These are phyloP conservation scores for Saccostrea glomerata DNA, from an alignment of 1,140 invertebrate species.

Conservation along the genomic window DNA sequence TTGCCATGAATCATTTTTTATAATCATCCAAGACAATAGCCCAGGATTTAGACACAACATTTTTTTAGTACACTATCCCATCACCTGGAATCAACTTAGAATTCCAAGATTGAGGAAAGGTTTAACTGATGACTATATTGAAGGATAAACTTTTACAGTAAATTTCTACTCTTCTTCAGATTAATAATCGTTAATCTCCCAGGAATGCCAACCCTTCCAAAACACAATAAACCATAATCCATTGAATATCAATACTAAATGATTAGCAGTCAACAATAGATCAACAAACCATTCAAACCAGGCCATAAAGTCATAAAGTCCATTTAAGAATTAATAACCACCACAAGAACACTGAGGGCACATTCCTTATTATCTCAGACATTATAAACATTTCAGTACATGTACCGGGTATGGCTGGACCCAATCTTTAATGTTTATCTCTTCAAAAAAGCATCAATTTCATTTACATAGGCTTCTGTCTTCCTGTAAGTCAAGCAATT, in stretches of 20 bases:
- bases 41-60: background rate
- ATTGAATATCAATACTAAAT: conserved; percentile 2
- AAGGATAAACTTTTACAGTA: background rate
- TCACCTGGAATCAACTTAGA: background rate
- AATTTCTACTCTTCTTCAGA: background rate
- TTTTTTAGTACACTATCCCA: background rate
- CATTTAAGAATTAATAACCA: conserved; percentile 9
- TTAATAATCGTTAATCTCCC: background rate
- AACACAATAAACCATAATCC: conserved; percentile 18
- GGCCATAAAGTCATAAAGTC: background rate
- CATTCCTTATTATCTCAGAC: background rate
- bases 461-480: background rate
- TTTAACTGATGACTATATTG: background rate
- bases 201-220: background rate
- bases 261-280: conserved; percentile 11
- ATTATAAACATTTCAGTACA: conserved; percentile 3
- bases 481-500: background rate
- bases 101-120: background rate
- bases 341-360: background rate
- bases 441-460: background rate
- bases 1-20: background rate
- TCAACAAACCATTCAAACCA: background rate
- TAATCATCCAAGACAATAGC: background rate
- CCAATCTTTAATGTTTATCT: background rate
- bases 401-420: conserved; percentile 9